Evolutionary conservation across 2,113 vertebrate species (phyloP).

Genomic region (Leiothrix lutea): DNA sequence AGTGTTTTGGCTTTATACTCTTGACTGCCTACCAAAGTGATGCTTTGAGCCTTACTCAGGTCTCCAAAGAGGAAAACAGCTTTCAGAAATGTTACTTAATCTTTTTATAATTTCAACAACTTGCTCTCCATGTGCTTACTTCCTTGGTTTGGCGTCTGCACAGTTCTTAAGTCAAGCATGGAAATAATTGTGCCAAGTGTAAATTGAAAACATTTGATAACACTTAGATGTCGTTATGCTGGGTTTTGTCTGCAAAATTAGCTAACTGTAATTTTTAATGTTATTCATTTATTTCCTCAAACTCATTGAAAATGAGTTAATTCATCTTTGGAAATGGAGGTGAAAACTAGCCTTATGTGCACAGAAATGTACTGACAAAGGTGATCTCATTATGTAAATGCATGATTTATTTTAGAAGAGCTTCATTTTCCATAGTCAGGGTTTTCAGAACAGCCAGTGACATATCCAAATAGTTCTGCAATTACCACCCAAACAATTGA

Average conservation of each 20-base stretch:
- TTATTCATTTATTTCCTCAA: not conserved
- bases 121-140: not conserved
- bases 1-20: not conserved
- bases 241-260: not conserved
- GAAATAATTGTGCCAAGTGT: constrained; percentile 25
- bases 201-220: constrained; percentile 36
- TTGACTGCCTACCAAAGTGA: not conserved
- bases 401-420: not conserved
- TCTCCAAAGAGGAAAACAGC: not conserved
- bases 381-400: not conserved
- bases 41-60: not conserved
- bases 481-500: not conserved
- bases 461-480: not conserved
- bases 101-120: not conserved
- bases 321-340: not conserved
- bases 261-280: not conserved
- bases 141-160: constrained; percentile 7
- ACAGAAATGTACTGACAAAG: not conserved
- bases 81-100: not conserved
- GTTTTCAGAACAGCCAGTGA: not conserved
- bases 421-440: not conserved
- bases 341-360: not conserved
- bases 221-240: not conserved
- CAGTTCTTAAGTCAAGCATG: constrained; percentile 4
- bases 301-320: not conserved